phyloP scores from a whole-genome alignment of 2,797 vertebrate genomes.

The Sebastes flavidus region DNA sequence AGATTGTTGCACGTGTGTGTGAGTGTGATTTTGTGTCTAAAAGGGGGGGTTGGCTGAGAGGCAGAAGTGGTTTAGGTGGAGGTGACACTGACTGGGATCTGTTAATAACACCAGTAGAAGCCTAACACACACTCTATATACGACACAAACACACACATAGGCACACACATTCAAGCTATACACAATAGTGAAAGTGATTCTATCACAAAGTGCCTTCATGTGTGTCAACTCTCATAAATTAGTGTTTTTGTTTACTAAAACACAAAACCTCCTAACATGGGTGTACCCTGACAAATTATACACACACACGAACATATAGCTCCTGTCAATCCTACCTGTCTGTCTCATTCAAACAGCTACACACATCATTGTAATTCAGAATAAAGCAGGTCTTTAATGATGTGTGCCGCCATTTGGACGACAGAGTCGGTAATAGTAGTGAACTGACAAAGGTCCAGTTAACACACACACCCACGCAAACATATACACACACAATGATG shows the following conservation, averaged over 20 bases:
- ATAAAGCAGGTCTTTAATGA: constrained; percentile 17
- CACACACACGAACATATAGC: neutral
- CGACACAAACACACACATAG: neutral
- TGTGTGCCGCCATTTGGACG: constrained; percentile 9
- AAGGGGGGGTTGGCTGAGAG: neutral
- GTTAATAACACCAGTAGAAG: constrained; percentile 1
- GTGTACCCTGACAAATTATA: neutral
- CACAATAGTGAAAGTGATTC: neutral
- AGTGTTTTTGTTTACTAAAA: constrained; percentile 8
- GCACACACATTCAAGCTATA: neutral
- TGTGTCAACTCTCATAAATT: neutral
- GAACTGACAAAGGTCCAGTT: constrained; percentile 15
- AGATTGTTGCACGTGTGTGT: constrained; percentile 4
- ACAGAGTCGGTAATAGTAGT: constrained; percentile 15
- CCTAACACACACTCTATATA: neutral
- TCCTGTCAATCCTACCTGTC: neutral
- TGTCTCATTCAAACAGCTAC: neutral
- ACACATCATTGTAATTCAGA: neutral
- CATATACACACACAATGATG: constrained; percentile 11
- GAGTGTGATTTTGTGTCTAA: neutral
- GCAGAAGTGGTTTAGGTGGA: neutral
- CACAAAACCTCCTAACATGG: constrained; percentile 1
- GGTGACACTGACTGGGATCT: constrained; percentile 14
- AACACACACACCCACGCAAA: neutral
- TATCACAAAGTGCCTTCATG: neutral